A percentile compares a stretch with the other conserved stretches of the same genome.
Evolutionary conservation across 2,113 vertebrate species (phyloP).

Genomic region (Microcebus murinus): DNA sequence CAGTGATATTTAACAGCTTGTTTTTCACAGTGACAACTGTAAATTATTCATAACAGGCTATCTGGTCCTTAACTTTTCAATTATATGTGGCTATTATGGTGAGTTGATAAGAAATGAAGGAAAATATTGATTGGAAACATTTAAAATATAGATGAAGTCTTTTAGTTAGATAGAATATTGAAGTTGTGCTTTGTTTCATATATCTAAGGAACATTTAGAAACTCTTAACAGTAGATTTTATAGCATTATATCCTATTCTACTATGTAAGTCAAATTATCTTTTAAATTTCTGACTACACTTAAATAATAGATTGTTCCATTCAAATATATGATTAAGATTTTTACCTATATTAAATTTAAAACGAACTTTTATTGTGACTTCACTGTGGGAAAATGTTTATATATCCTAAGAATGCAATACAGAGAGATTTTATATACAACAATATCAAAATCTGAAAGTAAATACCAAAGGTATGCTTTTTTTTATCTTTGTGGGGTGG

Average conservation of each 20-base stretch:
- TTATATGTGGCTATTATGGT: constrained; percentile 73
- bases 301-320: constrained; percentile 5
- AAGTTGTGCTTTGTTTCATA: constrained; percentile 39
- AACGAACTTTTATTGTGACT: neutral
- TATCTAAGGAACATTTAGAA: constrained; percentile 43
- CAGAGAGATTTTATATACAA: neutral
- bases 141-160: constrained; percentile 88
- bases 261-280: neutral
- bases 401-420: neutral
- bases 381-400: neutral
- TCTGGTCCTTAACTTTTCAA: constrained; percentile 81
- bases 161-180: constrained; percentile 76
- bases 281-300: constrained; percentile 5
- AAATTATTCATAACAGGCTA: constrained; percentile 81
- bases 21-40: constrained; percentile 78
- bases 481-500: neutral
- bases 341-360: constrained; percentile 31
- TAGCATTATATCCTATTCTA: neutral
- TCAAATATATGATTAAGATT: constrained; percentile 14
- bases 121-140: constrained; percentile 87
- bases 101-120: constrained; percentile 76
- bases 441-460: neutral
- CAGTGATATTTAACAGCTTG: constrained; percentile 77
- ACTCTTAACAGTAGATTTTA: neutral
- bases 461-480: neutral